phyloP scores from a whole-genome alignment of 1,140 invertebrate genomes.

The Heliconius nattereri region DNA sequence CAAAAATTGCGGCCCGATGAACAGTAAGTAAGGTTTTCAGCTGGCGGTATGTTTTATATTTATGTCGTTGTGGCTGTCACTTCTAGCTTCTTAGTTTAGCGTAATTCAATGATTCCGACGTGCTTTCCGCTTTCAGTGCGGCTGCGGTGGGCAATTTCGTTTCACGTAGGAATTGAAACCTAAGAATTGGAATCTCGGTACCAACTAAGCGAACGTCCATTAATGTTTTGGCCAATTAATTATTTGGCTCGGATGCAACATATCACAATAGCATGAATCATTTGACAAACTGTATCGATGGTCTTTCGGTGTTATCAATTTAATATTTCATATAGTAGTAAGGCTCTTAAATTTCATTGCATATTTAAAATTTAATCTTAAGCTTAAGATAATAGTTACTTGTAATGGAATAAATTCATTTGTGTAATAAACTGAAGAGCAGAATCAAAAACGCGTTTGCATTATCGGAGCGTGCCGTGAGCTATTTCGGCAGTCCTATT shows the following conservation, averaged over 20 bases:
- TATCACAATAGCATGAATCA: conserved; percentile 58
- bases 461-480: conserved; percentile 74
- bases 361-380: not conserved
- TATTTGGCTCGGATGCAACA: conserved; percentile 58
- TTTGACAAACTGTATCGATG: conserved; percentile 47
- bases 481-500: conserved; percentile 78
- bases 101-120: conserved; percentile 60
- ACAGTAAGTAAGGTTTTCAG: conserved; percentile 77
- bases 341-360: not conserved
- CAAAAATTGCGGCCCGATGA: conserved; percentile 78
- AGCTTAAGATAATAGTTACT: conserved; percentile 21
- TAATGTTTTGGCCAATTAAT: conserved; percentile 60
- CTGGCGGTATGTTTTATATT: conserved; percentile 70
- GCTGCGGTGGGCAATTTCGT: conserved; percentile 43
- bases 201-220: conserved; percentile 45
- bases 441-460: conserved; percentile 78
- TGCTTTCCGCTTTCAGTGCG: conserved; percentile 63
- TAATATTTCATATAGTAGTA: conserved; percentile 26
- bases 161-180: conserved; percentile 41
- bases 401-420: conserved; percentile 42
- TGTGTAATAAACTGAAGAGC: conserved; percentile 61
- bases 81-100: conserved; percentile 70
- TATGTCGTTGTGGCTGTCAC: conserved; percentile 71
- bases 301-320: conserved; percentile 47
- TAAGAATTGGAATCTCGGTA: conserved; percentile 42